A percentile compares a stretch with the other conserved stretches of the same genome.
Conservation (phyloP, 2,113 vertebrate species). For the Neodon shergylaensis region DNA sequence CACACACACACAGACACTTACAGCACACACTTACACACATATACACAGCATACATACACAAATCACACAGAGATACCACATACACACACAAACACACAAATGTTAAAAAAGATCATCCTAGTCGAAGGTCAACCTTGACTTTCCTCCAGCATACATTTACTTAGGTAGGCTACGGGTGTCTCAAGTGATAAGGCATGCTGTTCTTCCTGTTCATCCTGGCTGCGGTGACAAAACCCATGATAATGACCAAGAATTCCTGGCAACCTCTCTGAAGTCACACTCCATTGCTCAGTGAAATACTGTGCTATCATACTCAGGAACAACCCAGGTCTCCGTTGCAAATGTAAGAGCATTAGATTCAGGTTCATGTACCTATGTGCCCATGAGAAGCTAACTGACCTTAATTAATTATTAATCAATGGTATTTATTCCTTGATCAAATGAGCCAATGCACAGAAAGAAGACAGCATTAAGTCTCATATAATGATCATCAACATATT, state of each 20-base stretch:
- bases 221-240: not conserved
- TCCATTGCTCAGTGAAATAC: not conserved
- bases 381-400: not conserved
- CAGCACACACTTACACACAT: not conserved
- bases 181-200: not conserved
- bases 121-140: not conserved
- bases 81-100: not conserved
- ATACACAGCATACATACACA: no score
- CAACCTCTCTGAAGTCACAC: not conserved
- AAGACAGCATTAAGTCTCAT: not conserved
- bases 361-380: not conserved
- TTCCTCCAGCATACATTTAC: not conserved
- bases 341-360: not conserved
- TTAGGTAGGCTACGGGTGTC: not conserved
- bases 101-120: not conserved
- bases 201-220: not conserved
- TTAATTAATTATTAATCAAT: not conserved
- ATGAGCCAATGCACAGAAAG: no score
- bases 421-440: not conserved
- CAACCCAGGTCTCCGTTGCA: not conserved
- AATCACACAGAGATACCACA: no score
- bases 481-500: rapidly evolving
- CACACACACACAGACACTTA: no score
- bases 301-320: not conserved
- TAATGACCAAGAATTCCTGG: not conserved